Base-by-base conservation (phyloP, 2,113 vertebrate genomes). In the Ammodytes dubius region DNA sequence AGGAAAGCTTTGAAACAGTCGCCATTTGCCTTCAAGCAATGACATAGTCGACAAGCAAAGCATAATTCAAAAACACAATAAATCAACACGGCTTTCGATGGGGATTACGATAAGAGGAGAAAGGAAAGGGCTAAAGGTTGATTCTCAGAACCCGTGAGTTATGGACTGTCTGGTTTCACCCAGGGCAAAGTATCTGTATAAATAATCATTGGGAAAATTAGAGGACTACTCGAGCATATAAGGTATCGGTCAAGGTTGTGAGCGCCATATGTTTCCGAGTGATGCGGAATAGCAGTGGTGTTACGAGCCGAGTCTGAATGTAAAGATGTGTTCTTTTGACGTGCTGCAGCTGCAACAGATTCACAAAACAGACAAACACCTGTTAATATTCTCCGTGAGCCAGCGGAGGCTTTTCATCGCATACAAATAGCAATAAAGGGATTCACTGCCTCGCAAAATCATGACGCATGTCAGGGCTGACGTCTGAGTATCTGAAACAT, bases 311-410 rank as follows among this genome's bases (percentile, higher is more conserved):
- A 87, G 74, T 87, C 66, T 13, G 27, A 86, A 87, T 35, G 39
- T 46, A 83, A 59, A 85, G 73, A 75, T 49, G 67, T 52, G 74
- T 77, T 77, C 80, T 76, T 87, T 47, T 73, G 67, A 88, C 65
- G 39, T 43, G 77, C 85, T 53, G n/a, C 90, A 92, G 91, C 91
- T 93, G 88, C 81, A 71, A 27, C 67, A 83, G 87, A 90, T 91
- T 78, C 84, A 90, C 85, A 89, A 91, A 94, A 87, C 93, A 93
- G 92, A 87, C 85, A 89, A 92, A 87, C 93, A 93, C 92, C 93
- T 95, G 93, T 80, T 92, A 82, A 79, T 79, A 81, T 89, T 71
- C 78, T 90, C 86, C 66, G 6, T 4, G 49, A 69, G 87, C 77
- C 80, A 79, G 79, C 79, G 3, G 63, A 77, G 79, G 66, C 46